Evolutionary conservation across 2,888 invertebrate species (phyloP), one percentile per base, ranked within the genome.

Genomic region (Lasiommata megera): DNA sequence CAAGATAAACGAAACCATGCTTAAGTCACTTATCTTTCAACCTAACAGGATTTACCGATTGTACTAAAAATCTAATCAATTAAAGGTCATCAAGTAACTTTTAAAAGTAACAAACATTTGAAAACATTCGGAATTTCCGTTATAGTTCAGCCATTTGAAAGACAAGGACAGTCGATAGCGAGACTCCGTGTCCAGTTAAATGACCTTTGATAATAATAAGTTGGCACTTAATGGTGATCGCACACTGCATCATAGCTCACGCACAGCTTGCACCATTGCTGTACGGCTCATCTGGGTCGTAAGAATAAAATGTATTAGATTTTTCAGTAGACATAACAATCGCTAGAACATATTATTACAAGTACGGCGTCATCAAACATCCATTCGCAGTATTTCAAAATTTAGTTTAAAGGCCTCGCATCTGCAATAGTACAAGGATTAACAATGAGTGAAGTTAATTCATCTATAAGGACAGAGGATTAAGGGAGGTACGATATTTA

Each of bases 21-120:
- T n/a, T 7, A 7, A 23, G 18, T 23, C 23, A 23, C 16, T 46
- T 46, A 46, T 16, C 46, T n/a, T 16, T 6, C 0, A 46, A 46
- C 9, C 14, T 16, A 46, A 46, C 46, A 46, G 46, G 46, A 46
- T 46, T 31, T 46, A 46, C 14, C 16, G 31, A 46, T 46, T 46
- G 46, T 29, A 17, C 16, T 17, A 31, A 46, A 46, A 46, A 46
- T 31, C 9, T 46, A 31, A 46, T 46, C 41, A 34, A 12, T 41
- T 55, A 29, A 51, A 56, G 37, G 50, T 14, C 51, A 29, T 44
- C 43, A 29, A 56, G 37, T 37, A 51, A 56, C 41, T 55, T 48
- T 29, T 51, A 43, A 51, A 40, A 37, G 34, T 34, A 14, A 40
- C 47, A 12, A 9, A 54, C 44, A 46, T 43, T 37, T 28, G 41